Percentiles rank a stretch among this genome's conserved stretches.
phyloP scores from a whole-genome alignment of 1,140 invertebrate species.

The Varroa destructor region DNA sequence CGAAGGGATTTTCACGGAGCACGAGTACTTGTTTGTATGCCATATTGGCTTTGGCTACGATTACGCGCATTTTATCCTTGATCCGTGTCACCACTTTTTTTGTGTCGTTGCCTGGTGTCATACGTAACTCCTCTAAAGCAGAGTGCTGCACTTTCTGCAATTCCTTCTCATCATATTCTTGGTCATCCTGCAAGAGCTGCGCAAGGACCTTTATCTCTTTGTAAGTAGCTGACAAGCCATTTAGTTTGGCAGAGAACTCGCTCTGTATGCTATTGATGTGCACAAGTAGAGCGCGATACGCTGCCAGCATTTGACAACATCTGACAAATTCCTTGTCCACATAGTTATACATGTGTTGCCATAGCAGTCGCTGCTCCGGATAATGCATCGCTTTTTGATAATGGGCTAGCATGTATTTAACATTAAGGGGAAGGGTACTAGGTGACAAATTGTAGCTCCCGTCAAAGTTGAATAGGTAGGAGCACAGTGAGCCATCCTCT shows the following conservation, averaged over 20 bases:
- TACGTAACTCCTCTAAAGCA: conserved; percentile 5
- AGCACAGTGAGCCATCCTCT: neutral
- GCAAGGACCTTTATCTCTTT: conserved; percentile 12
- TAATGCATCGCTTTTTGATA: neutral
- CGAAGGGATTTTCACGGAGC: conserved; percentile 13
- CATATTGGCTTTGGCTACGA: neutral
- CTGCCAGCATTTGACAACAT: neutral
- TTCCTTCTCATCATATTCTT: conserved; percentile 7
- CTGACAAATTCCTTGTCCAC: conserved; percentile 2
- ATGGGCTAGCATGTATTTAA: neutral
- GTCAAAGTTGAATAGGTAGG: conserved; percentile 21
- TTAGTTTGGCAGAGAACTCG: conserved; percentile 8
- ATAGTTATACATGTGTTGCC: conserved; percentile 18
- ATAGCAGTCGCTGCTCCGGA: neutral
- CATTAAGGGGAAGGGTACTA: neutral
- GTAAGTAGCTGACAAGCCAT: conserved; percentile 8
- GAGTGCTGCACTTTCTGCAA: neutral
- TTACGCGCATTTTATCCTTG: neutral
- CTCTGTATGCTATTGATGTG: neutral
- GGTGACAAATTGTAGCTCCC: conserved; percentile 1
- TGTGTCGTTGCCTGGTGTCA: neutral
- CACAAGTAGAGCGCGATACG: neutral
- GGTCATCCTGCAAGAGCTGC: neutral
- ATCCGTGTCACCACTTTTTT: neutral
- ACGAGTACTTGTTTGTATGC: neutral